Percentiles rank a stretch among this genome's conserved stretches.
phyloP scores from a whole-genome alignment of 2,797 vertebrate species.

The Manis crassicaudata region DNA sequence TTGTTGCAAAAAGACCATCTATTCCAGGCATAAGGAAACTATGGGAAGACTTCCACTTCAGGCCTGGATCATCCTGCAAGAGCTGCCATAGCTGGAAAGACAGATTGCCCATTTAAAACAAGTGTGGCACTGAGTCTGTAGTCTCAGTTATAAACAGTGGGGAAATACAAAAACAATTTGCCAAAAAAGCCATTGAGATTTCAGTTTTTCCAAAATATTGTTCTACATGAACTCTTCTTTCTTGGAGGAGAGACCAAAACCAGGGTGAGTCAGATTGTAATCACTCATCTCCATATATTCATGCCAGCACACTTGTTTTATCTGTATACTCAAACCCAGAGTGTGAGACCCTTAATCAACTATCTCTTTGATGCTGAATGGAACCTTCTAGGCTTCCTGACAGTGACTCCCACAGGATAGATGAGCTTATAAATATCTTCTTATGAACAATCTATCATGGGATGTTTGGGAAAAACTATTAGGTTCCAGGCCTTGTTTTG shows the following conservation, averaged over 20 bases:
- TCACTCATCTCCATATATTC: background rate
- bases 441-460: background rate
- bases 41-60: background rate
- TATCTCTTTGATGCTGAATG: background rate
- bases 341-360: background rate
- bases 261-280: background rate
- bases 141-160: background rate
- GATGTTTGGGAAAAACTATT: background rate
- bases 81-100: background rate
- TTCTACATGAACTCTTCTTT: conserved; percentile 34
- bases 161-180: background rate
- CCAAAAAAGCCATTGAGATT: background rate
- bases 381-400: background rate
- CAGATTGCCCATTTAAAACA: background rate
- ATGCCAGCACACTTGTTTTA: conserved; percentile 14
- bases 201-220: conserved; percentile 57
- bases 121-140: background rate
- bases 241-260: conserved; percentile 10
- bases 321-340: conserved; percentile 27
- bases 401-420: background rate
- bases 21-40: background rate
- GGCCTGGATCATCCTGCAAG: background rate
- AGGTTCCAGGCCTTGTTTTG: background rate
- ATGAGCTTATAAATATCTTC: background rate
- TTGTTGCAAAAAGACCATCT: conserved; percentile 27